These are phyloP conservation scores for Suncus etruscus DNA, from an alignment of 2,113 vertebrate genomes.

Conservation along the genomic window DNA sequence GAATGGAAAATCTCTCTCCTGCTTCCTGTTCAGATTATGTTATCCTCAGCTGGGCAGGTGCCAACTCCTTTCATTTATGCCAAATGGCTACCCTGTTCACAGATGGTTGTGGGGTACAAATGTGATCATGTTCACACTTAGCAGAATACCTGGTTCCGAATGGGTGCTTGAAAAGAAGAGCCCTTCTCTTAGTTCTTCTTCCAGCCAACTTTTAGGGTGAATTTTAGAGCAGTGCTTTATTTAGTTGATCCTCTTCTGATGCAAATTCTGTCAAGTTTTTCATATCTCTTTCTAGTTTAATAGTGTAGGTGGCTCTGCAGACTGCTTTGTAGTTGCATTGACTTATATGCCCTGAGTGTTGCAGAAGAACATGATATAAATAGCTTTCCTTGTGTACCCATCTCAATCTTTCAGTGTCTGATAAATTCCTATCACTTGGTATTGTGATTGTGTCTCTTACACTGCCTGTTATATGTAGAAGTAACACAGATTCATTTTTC, in stretches of 20 bases:
- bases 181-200: background rate
- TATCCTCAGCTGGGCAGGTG: background rate
- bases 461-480: background rate
- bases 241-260: background rate
- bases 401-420: constrained; percentile 4
- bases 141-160: background rate
- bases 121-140: background rate
- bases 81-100: background rate
- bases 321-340: background rate
- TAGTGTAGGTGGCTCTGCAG: background rate
- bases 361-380: background rate
- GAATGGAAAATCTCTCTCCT: background rate
- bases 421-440: background rate
- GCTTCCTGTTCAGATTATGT: background rate
- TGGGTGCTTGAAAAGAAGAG: background rate
- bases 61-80: background rate
- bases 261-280: background rate
- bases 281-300: background rate
- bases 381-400: background rate
- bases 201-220: background rate
- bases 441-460: background rate
- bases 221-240: background rate
- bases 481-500: background rate
- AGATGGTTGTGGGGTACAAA: background rate
- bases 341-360: background rate